These are phyloP conservation scores for Pteruthius melanotis DNA, from an alignment of 2,113 vertebrate genomes.

Conservation along the genomic window DNA sequence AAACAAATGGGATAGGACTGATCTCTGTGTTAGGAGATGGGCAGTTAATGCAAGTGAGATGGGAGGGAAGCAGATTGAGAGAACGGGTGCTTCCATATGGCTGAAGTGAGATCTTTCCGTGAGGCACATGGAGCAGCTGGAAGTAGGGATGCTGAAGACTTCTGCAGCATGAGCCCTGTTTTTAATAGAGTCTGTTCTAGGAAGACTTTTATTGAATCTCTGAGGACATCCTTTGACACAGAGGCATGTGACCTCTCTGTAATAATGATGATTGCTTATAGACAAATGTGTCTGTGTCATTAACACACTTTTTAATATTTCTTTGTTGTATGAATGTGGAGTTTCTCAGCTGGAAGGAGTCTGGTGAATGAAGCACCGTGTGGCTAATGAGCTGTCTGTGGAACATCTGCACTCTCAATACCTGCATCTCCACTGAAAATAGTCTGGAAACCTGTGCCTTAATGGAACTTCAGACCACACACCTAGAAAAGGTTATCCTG, in stretches of 20 bases:
- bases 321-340: not conserved
- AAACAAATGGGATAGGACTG: not conserved
- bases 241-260: not conserved
- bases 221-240: not conserved
- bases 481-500: not conserved
- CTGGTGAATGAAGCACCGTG: not conserved
- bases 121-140: not conserved
- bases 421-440: not conserved
- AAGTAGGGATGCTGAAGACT: not conserved
- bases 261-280: not conserved
- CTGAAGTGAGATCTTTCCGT: not conserved
- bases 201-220: not conserved
- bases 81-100: not conserved
- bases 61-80: not conserved
- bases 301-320: not conserved
- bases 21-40: not conserved
- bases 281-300: not conserved
- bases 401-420: not conserved
- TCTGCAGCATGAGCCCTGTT: not conserved
- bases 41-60: not conserved
- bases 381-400: constrained; percentile 5
- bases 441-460: not conserved
- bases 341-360: not conserved
- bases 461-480: not conserved
- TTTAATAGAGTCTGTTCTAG: not conserved